Base-by-base conservation (phyloP, 2,113 vertebrate genomes). In the Gymnorhina tibicen region DNA sequence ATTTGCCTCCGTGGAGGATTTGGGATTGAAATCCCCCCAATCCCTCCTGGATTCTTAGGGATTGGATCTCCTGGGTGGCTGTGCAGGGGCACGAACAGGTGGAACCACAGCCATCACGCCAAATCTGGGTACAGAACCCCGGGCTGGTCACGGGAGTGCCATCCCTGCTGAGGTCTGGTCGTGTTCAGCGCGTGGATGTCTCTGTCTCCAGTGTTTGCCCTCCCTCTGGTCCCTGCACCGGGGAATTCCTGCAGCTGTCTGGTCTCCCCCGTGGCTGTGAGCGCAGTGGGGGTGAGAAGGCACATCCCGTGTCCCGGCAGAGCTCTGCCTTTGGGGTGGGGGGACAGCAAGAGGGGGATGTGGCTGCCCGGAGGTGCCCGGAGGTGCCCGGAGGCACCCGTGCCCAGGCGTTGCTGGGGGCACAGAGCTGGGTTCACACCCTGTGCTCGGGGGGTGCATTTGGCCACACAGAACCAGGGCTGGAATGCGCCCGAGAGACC, bases 251-350 rank as follows among this genome's bases (percentile, higher is more conserved):
- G 66, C 78, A 64, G 82, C 81, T 24, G 14, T 9, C 58, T 42
- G 30, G 16, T 35, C 52, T 35, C 62, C 16, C 32, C 8, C 1
- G 21, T 15, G 68, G 58, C 7, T 33, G 32, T 7, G 4, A 6
- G 5, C 63, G 58, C 9, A 7, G 19, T 1, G 46, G 89, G 33
- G 28, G 6, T 0, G 4, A 33, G 58, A 18, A 19, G 0, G 10
- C 28, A 8, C 49, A 39, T 41, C 55, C 55, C 6, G 0, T 3
- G 64, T 60, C 69, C 80, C 2, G 0, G 72, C 37, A 9, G 49
- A 1, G 23, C 39, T 56, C 41, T 3, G 46, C 27, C 47, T 49
- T 14, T 0, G 50, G 5, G 42, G 0, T 22, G 39, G 39, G 22
- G 6, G 7, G 47, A 13, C 67, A 72, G 76, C 1, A 1, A 32